Evolutionary conservation across 1,140 invertebrate genomes (phyloP).

Genomic region (Centruroides sculpturatus): DNA sequence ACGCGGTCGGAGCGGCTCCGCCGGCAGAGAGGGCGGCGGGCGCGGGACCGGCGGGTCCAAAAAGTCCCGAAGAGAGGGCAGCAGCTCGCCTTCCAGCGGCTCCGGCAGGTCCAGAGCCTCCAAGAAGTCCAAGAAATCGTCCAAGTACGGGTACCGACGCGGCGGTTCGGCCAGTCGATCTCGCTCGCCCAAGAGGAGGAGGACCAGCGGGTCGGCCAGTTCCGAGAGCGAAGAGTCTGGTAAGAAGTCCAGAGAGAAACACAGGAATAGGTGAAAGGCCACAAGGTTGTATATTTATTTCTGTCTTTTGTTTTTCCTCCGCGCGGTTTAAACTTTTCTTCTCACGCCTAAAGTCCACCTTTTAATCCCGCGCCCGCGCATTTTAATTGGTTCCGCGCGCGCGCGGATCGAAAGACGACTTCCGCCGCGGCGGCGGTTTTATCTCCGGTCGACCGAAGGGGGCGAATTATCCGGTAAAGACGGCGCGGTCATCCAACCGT

Average conservation of each 20-base stretch:
- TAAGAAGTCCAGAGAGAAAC: constrained; percentile 1
- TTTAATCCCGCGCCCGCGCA: no score
- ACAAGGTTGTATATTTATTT: no score
- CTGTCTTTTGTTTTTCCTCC: no score
- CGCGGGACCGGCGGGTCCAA: background rate
- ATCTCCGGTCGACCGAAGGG: no score
- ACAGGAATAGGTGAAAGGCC: no score
- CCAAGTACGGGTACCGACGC: background rate
- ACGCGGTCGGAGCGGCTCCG: background rate
- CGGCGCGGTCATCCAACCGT: no score
- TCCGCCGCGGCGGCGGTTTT: no score
- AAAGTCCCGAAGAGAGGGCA: background rate
- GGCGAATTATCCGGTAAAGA: no score
- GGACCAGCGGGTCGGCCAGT: constrained; percentile 6
- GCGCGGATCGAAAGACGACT: no score
- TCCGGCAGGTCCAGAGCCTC: background rate
- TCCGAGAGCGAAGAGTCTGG: constrained; percentile 7
- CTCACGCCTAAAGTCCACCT: no score
- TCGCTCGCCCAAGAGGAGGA: constrained; percentile 4
- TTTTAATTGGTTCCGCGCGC: no score
- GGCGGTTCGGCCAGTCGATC: background rate
- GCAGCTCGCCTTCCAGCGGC: background rate
- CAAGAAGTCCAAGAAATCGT: background rate
- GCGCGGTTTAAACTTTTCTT: no score
- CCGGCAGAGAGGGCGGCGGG: background rate